phyloP scores from a whole-genome alignment of 1,140 invertebrate species.

The Camponotus floridanus region DNA sequence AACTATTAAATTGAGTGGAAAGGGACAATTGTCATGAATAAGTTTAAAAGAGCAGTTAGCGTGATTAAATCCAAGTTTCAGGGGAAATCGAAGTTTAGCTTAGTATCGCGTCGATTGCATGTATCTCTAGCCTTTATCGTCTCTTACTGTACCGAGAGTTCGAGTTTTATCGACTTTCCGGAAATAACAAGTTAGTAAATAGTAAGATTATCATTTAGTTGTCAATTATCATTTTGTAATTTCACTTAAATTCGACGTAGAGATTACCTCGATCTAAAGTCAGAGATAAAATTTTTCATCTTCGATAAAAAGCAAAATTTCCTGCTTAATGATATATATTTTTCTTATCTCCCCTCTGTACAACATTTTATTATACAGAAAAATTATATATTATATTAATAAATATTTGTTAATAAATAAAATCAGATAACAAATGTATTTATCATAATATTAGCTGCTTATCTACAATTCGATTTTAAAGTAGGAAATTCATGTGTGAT shows the following conservation, averaged over 20 bases:
- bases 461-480: neutral
- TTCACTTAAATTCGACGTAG: neutral
- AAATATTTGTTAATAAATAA: neutral
- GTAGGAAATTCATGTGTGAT: neutral
- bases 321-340: too few species aligned
- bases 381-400: neutral
- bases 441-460: neutral
- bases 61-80: slow-evolving; percentile 51
- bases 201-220: slow-evolving; percentile 7
- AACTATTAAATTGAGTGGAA: neutral
- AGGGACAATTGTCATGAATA: neutral
- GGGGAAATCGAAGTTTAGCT: slow-evolving; percentile 56
- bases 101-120: slow-evolving; percentile 16
- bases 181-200: slow-evolving; percentile 56
- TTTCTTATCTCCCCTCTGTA: neutral
- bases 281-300: neutral
- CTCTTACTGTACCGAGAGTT: slow-evolving; percentile 18
- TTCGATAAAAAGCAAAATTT: slow-evolving; percentile 10
- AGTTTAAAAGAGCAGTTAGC: neutral
- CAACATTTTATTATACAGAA: neutral
- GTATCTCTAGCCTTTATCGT: slow-evolving; percentile 57
- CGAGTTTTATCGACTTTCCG: slow-evolving; percentile 44
- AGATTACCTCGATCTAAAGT: neutral
- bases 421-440: neutral
- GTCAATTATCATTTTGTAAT: slow-evolving; percentile 54